Evolutionary conservation across 2,888 invertebrate genomes (phyloP).

Genomic region (Dryocosmus kuriphilus): DNA sequence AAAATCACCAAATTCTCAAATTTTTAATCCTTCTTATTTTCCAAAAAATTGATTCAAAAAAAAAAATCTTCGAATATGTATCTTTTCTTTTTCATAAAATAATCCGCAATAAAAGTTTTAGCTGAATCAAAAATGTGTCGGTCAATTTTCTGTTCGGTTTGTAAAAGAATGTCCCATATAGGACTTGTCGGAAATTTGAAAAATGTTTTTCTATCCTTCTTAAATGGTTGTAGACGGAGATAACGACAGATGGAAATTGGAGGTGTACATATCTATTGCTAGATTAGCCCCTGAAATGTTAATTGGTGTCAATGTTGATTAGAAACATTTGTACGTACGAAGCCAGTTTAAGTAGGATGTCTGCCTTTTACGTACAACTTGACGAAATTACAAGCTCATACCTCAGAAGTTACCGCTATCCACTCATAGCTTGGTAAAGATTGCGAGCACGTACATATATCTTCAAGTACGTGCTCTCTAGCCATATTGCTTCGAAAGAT

Average conservation of each 20-base stretch:
- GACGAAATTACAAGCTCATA: constrained; percentile 35
- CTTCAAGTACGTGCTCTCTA: constrained; percentile 36
- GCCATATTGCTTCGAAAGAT: constrained; percentile 34
- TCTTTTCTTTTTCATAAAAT: too few relatives aligned
- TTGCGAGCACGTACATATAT: constrained; percentile 35
- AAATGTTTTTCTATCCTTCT: background rate
- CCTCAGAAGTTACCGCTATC: constrained; percentile 31
- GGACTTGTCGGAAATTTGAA: too few relatives aligned
- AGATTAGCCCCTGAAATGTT: constrained; percentile 37
- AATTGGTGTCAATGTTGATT: constrained; percentile 41
- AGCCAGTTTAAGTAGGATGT: constrained; percentile 33
- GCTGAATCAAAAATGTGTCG: too few relatives aligned
- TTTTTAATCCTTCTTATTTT: too few relatives aligned
- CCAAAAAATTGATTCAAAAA: too few relatives aligned
- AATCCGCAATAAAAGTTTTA: too few relatives aligned
- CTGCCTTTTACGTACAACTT: constrained; percentile 39
- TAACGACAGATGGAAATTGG: constrained; percentile 16
- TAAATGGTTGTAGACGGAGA: constrained; percentile 17
- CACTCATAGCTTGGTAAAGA: constrained; percentile 36
- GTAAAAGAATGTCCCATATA: too few relatives aligned
- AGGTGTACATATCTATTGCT: constrained; percentile 24
- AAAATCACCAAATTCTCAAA: too few relatives aligned
- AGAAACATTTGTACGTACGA: constrained; percentile 35
- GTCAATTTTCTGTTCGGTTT: too few relatives aligned
- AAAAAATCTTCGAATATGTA: too few relatives aligned